Base-by-base conservation (phyloP, 2,113 vertebrate genomes). In the Mola mola region DNA sequence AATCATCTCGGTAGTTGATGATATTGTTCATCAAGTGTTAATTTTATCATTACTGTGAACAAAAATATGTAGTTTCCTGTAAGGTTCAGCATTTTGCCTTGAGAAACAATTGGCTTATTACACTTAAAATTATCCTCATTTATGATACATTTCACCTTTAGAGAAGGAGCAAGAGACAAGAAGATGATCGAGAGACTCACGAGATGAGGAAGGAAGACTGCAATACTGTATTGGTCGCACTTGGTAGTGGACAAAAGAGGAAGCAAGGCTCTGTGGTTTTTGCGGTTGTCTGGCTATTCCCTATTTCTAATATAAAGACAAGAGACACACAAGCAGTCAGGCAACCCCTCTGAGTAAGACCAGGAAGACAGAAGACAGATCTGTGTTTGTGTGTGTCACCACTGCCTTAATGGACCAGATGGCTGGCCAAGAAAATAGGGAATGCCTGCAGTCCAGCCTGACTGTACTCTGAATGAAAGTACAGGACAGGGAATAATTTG, bases 211-310 rank as follows among this genome's bases (percentile, higher is more conserved):
- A 29, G 28, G 9, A 29, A 7, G 28, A 29, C 28, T 29, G 28
- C 28, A 29, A 9, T 9, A 29, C 28, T 29, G 28, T 29, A 9
- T 9, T 29, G 2, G 28, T 29, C 28, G 6, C 28, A 5, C 9
- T 5, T 29, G 9, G 28, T 29, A 29, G 28, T 29, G 28, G 28
- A n/a, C n/a, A n/a, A n/a, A n/a, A 55, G 52, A 58, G 78, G 78
- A 88, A 87, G 76, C 55, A 78, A 70, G 56, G 7, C 42, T 75
- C 51, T 72, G 84, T 56, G 85, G 81, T 72, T 71, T 62, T 40
- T 76, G 82, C 22, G 84, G 81, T 71, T 85, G 72, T 38, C 57
- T 60, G 9, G 21, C 51, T 15, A 57, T 65, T 79, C 19, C 20
- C 41, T 20, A 10, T 65, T 66, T 79, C 29, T 70, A 61, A 83